Percentiles rank a stretch among this genome's conserved stretches.
Conservation (phyloP, 2,888 invertebrate species). For the Pteria penguin region DNA sequence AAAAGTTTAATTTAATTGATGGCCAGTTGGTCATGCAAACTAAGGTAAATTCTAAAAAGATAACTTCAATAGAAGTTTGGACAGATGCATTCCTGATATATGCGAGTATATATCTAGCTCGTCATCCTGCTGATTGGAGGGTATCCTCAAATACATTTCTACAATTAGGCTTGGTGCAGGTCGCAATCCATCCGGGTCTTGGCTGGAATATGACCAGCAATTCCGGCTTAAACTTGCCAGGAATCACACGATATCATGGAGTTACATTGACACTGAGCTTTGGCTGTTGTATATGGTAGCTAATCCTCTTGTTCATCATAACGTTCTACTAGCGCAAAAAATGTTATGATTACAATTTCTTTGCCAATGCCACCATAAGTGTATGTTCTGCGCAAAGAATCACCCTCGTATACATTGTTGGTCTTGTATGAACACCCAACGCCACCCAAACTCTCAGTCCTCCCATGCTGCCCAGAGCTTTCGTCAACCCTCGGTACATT, state of each 20-base stretch:
- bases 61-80: background rate
- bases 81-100: background rate
- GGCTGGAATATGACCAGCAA: no score
- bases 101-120: constrained; percentile 14
- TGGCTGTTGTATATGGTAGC: constrained; percentile 1
- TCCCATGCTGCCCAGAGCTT: no score
- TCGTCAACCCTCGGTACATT: no score
- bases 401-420: background rate
- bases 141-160: background rate
- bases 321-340: background rate
- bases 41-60: background rate
- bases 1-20: background rate
- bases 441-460: no score
- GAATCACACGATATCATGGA: background rate
- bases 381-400: background rate
- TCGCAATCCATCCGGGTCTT: background rate
- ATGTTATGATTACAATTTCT: background rate
- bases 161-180: background rate
- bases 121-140: background rate
- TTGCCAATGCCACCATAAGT: background rate
- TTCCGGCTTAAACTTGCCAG: constrained; percentile 1
- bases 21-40: background rate
- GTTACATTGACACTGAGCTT: background rate
- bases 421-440: background rate
- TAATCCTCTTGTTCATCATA: background rate